Evolutionary conservation across 2,113 vertebrate species (phyloP).

Genomic region (Corynorhinus townsendii): DNA sequence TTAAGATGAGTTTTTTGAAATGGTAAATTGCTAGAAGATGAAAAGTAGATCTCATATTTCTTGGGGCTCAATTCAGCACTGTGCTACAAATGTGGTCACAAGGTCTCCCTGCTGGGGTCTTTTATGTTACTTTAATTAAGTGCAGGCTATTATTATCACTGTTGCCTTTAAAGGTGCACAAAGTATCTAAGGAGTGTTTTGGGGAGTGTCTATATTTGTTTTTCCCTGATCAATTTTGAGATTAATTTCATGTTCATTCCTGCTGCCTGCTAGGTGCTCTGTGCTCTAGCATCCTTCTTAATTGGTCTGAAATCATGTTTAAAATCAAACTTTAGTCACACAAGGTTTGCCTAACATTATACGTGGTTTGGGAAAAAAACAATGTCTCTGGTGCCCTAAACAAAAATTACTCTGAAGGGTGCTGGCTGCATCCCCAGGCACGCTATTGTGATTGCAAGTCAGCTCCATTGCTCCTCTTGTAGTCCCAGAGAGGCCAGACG

Average conservation of each 20-base stretch:
- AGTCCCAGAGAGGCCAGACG: constrained; percentile 53
- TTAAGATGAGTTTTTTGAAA: constrained; percentile 50
- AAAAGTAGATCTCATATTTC: constrained; percentile 55
- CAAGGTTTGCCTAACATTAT: constrained; percentile 21
- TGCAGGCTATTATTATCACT: constrained; percentile 30
- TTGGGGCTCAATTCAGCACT: constrained; percentile 47
- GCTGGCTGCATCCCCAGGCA: constrained; percentile 39
- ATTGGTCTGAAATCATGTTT: constrained; percentile 32
- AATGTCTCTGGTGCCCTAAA: not conserved
- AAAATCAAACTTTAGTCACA: constrained; percentile 36
- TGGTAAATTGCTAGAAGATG: constrained; percentile 45
- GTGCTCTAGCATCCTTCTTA: not conserved
- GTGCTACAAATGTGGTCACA: constrained; percentile 36
- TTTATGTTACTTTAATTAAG: constrained; percentile 53
- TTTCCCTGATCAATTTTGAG: constrained; percentile 32
- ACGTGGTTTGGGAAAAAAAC: not conserved
- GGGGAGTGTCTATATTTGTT: constrained; percentile 23
- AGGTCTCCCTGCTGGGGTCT: constrained; percentile 24
- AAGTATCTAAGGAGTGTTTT: constrained; percentile 32
- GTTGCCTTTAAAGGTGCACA: not conserved
- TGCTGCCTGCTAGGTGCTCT: constrained; percentile 14
- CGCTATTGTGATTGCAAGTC: constrained; percentile 49
- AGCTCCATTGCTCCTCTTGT: constrained; percentile 53
- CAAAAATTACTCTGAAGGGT: constrained; percentile 31
- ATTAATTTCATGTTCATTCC: constrained; percentile 9